Percentiles rank a stretch among this genome's conserved stretches.
Conservation (phyloP, 1,140 invertebrate species). For the Pararge aegeria region DNA sequence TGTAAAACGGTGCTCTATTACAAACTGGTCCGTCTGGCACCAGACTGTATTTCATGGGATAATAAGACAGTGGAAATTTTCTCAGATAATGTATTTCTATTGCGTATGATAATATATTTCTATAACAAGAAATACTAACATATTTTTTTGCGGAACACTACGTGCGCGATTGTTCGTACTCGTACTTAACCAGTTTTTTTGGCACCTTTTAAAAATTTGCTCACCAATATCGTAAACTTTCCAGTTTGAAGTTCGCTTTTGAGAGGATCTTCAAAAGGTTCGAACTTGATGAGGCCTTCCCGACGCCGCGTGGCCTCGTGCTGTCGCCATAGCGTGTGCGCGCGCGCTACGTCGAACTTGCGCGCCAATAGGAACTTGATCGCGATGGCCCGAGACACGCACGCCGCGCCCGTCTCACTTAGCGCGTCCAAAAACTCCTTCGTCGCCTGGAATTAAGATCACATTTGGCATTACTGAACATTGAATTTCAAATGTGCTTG, state of each 20-base stretch:
- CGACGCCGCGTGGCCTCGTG: slow-evolving; percentile 93
- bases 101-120: no score
- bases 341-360: slow-evolving; percentile 95
- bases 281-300: slow-evolving; percentile 91
- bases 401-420: slow-evolving; percentile 82
- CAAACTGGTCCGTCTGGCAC: no score
- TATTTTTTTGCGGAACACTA: no score
- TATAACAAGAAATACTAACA: no score
- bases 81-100: no score
- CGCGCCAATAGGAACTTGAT: slow-evolving; percentile 96
- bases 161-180: no score
- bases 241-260: slow-evolving; percentile 93
- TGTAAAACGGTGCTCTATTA: no score
- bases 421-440: slow-evolving; percentile 89
- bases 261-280: slow-evolving; percentile 90
- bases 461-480: neutral
- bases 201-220: no score
- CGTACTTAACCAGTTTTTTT: no score
- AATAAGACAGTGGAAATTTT: no score
- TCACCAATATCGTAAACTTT: slow-evolving; percentile 98
- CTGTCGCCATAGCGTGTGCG: slow-evolving; percentile 92
- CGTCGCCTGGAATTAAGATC: slow-evolving; percentile 82
- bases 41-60: no score
- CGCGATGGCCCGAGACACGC: slow-evolving; percentile 86
- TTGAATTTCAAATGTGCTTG: no score